Base-by-base conservation (phyloP, 2,888 invertebrate genomes). In the Drosophila koepferae region DNA sequence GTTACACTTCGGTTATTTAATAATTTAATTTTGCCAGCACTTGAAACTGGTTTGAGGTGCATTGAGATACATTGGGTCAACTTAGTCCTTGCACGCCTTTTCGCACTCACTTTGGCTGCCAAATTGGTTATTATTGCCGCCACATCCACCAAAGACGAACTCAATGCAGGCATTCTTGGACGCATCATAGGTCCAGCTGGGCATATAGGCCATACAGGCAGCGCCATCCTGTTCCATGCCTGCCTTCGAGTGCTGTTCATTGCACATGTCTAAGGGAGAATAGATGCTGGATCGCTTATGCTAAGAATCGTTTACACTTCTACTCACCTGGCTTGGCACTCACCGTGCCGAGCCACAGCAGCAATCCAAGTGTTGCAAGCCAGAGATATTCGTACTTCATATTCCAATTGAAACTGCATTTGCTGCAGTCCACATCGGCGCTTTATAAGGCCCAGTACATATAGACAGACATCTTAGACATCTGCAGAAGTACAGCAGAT, bases 71-170 rank as follows among this genome's bases (percentile, higher is more conserved):
- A 28, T 28, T 18, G 40, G 23, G 23, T 43, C 55, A 12, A 20
- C 14, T 71, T 72, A 84, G 63, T 86, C 80, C 80, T 90, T 88
- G 62, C 86, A 86, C 51, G 80, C 56, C 46, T 55, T 74, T 38
- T 86, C 86, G 63, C 86, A 86, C 34, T 86, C 84, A 2, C 9
- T 34, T 60, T 73, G 54, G 56, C 63, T 77, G 49, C 60, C 68
- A 53, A 86, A 86, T 63, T 89, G 90, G 63, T 86, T 86, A 7
- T 61, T 48, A 61, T 91, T 91, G 34, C 91, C 91, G 2, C 85
- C 86, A 16, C 86, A 86, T 34, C 89, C 86, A n/a, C 89, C 90
- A 65, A 74, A 91, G 4, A 77, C 12, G 43, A 90, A 91, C 46
- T 77, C 41, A 5, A 79, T 62, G 36, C 91, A 91, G 46, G 80